Percentiles rank a stretch among this genome's conserved stretches.
Evolutionary conservation across 2,113 vertebrate species (phyloP).

Genomic region (Oncorhynchus kisutch): DNA sequence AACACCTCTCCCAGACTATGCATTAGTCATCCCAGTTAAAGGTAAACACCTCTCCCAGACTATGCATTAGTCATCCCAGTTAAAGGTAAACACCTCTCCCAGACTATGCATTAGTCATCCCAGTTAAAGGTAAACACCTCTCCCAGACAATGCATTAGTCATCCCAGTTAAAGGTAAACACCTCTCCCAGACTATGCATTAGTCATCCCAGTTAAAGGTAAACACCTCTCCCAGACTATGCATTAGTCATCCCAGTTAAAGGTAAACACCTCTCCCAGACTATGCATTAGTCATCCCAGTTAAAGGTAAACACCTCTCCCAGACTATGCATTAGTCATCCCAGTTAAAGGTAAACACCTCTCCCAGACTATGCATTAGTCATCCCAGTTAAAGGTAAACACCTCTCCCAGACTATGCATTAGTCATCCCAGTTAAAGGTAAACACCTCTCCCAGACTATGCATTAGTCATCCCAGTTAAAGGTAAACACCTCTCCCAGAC

Average conservation of each 20-base stretch:
- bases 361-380: background rate
- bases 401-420: background rate
- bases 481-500: background rate
- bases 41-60: background rate
- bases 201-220: background rate
- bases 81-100: too few species aligned
- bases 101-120: background rate
- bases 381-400: background rate
- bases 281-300: background rate
- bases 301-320: background rate
- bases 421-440: background rate
- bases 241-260: background rate
- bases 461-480: background rate
- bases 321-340: background rate
- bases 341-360: too few species aligned
- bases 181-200: background rate
- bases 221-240: background rate
- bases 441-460: background rate
- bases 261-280: background rate
- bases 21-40: background rate
- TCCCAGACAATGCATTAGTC: background rate
- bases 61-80: background rate
- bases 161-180: background rate
- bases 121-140: too few species aligned
- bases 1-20: background rate